Base-by-base conservation (phyloP, 2,113 vertebrate species). In the Dinomys branickii region DNA sequence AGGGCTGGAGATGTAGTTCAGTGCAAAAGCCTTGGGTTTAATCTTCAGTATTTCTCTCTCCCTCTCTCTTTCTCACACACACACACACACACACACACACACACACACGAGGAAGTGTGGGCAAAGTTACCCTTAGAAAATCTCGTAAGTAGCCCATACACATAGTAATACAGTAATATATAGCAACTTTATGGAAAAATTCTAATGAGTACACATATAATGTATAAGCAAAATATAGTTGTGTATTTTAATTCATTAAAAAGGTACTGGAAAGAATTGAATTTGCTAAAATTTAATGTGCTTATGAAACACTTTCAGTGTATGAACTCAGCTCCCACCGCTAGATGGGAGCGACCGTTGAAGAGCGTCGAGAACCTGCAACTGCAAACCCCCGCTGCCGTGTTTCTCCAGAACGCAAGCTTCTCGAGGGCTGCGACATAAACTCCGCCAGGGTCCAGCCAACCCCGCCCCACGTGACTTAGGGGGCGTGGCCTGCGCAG, bases 261-360 rank as follows among this genome's bases (percentile, higher is more conserved):
- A 86, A 91, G 73, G 78, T 84, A 47, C 33, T 47, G 94, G 33
- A 50, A 88, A 92, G 61, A n/a, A 75, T 33, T 47, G 54, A 83
- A 94, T 69, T 91, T 65, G 65, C 50, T 89, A 77, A 95, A 86
- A 88, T 84, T 73, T 93, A 97, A 80, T 30, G 54, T n/a, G n/a
- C 14, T 54, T 80, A 22, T 19, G 17, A 80, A 90, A 54, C 30
- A 67, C 65, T 38, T n/a, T 63, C 61, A 30, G 54, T 1, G 44
- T 28, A 28, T 0, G 28, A 54, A 69, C 24, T 38, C 17, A 65
- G 59, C n/a, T 33, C 35, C 59, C 3, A 6, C 4, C 1, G 26
- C 58, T 47, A 75, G 84, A 28, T 0, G 67, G 4, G 30, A 67
- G 38, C 16, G 12, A 44, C 65, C 1, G 4, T 33, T 30, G 7